A percentile compares a stretch with the other conserved stretches of the same genome.
These are phyloP conservation scores for Pedionomus torquatus DNA, from an alignment of 2,113 vertebrate species.

Conservation along the genomic window DNA sequence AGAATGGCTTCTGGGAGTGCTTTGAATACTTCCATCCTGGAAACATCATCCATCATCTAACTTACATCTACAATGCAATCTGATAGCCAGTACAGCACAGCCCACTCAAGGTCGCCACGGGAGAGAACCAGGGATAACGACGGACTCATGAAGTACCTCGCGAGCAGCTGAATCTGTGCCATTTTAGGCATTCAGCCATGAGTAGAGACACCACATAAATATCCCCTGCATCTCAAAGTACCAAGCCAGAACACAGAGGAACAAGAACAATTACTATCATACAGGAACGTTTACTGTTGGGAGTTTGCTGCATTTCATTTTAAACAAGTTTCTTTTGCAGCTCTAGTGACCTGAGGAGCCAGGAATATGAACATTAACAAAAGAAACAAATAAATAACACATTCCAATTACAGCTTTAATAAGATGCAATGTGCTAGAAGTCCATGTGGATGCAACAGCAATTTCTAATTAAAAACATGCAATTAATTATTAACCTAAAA, in stretches of 20 bases:
- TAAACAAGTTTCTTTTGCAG: constrained; percentile 32
- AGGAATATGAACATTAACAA: constrained; percentile 44
- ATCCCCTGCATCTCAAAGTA: not conserved
- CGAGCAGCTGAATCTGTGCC: not conserved
- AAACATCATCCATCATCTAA: not conserved
- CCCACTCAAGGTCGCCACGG: not conserved
- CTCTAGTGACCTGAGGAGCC: constrained; percentile 38
- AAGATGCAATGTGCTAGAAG: constrained; percentile 29
- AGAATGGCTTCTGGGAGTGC: not conserved
- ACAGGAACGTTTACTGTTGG: not conserved
- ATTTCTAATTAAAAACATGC: constrained; percentile 61
- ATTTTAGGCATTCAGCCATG: not conserved
- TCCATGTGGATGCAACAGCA: constrained; percentile 1
- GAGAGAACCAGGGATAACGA: not conserved
- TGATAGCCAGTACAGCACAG: not conserved
- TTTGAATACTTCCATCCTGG: not conserved
- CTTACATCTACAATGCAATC: not conserved
- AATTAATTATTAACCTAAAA: constrained; percentile 64
- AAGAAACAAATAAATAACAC: constrained; percentile 44
- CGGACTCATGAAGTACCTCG: not conserved
- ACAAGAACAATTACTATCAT: not conserved
- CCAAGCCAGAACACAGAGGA: not conserved
- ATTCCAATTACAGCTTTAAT: constrained; percentile 63
- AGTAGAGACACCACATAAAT: not conserved
- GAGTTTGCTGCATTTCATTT: constrained; percentile 25